phyloP scores from a whole-genome alignment of 2,888 invertebrate species.

The Ennomos quercinarius region DNA sequence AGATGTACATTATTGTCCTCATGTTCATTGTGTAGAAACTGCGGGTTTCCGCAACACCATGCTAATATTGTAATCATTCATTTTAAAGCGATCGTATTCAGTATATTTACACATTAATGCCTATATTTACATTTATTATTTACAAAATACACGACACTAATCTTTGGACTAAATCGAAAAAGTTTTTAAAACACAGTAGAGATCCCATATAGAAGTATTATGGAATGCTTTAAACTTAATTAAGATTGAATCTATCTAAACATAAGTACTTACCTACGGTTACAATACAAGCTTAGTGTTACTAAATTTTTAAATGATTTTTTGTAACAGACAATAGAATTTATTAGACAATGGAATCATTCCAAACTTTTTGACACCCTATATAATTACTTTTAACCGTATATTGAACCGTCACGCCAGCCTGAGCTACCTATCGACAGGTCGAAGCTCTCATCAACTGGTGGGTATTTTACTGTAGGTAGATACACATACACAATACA shows the following conservation, averaged over 20 bases:
- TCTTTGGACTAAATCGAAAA: slow-evolving; percentile 74
- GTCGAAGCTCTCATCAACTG: background rate
- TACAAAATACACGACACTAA: slow-evolving; percentile 66
- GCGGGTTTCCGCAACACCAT: slow-evolving; percentile 27
- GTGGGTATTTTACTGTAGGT: slow-evolving; percentile 16
- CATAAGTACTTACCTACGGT: slow-evolving; percentile 47
- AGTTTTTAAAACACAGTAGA: slow-evolving; percentile 82
- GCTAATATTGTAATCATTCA: slow-evolving; percentile 22
- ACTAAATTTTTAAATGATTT: slow-evolving; percentile 49
- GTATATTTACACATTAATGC: slow-evolving; percentile 75
- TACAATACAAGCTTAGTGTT: slow-evolving; percentile 57
- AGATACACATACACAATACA: slow-evolving; percentile 21
- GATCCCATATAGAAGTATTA: slow-evolving; percentile 82
- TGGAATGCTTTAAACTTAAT: slow-evolving; percentile 82
- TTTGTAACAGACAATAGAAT: slow-evolving; percentile 52
- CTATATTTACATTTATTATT: slow-evolving; percentile 51
- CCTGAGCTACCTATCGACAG: slow-evolving; percentile 2
- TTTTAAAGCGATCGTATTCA: slow-evolving; percentile 68
- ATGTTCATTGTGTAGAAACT: slow-evolving; percentile 56
- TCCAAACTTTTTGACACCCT: slow-evolving; percentile 19
- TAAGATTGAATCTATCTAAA: slow-evolving; percentile 80
- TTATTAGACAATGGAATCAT: slow-evolving; percentile 37
- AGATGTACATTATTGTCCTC: slow-evolving; percentile 79
- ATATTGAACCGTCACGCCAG: slow-evolving; percentile 9
- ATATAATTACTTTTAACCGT: slow-evolving; percentile 10